Conservation (phyloP, 2,888 invertebrate species). For the Chrysina gloriosa region DNA sequence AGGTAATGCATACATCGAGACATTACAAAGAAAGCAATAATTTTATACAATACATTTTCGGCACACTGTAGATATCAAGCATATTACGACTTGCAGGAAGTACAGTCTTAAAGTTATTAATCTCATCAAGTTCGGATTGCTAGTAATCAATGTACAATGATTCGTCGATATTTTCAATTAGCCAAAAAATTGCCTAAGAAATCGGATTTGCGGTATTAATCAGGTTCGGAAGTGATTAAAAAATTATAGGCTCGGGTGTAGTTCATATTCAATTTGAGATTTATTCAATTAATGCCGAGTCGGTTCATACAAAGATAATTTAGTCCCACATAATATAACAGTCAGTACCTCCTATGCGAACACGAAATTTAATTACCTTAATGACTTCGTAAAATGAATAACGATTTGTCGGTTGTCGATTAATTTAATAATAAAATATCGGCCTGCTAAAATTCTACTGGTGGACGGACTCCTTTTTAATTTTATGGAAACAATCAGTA, state of each 20-base stretch:
- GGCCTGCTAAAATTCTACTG: background rate
- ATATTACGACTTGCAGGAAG: too few relatives aligned
- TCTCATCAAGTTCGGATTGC: too few relatives aligned
- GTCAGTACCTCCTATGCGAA: slow-evolving; percentile 8
- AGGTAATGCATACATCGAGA: too few relatives aligned
- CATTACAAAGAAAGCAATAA: too few relatives aligned
- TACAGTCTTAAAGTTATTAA: too few relatives aligned
- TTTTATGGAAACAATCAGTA: background rate
- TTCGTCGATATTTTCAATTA: slow-evolving; percentile 35
- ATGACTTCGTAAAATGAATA: slow-evolving; percentile 42
- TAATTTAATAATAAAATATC: slow-evolving; percentile 42
- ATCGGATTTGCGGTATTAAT: background rate
- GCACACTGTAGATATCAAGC: too few relatives aligned
- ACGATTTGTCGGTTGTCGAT: slow-evolving; percentile 38
- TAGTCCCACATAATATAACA: background rate
- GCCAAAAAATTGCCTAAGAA: slow-evolving; percentile 15
- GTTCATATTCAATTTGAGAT: slow-evolving; percentile 7
- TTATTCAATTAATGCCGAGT: slow-evolving; percentile 16
- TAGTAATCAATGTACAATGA: slow-evolving; percentile 14
- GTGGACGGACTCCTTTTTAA: background rate
- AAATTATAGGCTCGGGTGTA: slow-evolving; percentile 11
- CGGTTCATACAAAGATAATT: background rate
- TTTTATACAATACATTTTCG: too few relatives aligned
- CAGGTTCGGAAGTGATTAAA: slow-evolving; percentile 24
- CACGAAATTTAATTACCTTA: slow-evolving; percentile 42